Percentiles rank a stretch among this genome's conserved stretches.
phyloP scores from a whole-genome alignment of 2,888 invertebrate species.

The Cenopis cana region DNA sequence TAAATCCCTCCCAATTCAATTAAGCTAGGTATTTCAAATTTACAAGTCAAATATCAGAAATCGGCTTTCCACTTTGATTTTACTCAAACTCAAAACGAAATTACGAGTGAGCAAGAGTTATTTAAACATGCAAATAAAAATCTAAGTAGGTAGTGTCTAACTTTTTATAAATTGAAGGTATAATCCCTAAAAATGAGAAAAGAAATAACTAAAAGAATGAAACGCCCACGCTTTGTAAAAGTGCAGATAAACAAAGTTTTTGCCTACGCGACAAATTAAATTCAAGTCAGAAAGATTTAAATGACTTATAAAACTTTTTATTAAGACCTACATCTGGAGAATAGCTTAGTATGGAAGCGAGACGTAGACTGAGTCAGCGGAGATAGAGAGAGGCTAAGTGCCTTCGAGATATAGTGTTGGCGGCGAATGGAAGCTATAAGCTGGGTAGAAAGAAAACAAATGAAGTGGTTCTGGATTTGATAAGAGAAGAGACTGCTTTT shows the following conservation, averaged over 20 bases:
- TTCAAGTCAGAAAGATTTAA: slow-evolving; percentile 3
- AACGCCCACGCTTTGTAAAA: slow-evolving; percentile 11
- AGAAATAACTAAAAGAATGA: slow-evolving; percentile 28
- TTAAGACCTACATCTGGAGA: no score
- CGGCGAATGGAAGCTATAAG: no score
- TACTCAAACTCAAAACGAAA: background rate
- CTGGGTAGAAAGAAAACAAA: no score
- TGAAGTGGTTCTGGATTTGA: no score
- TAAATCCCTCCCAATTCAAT: background rate
- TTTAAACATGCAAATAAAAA: slow-evolving; percentile 4
- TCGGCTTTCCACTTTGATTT: background rate
- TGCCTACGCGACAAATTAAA: slow-evolving; percentile 25
- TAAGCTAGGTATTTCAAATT: background rate
- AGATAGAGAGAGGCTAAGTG: no score
- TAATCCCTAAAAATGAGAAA: slow-evolving; percentile 31
- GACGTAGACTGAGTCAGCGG: no score
- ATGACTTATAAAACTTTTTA: background rate
- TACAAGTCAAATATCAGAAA: background rate
- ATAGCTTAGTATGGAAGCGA: no score
- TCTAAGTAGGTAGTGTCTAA: background rate
- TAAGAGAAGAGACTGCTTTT: no score
- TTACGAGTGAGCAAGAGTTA: background rate
- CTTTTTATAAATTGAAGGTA: background rate
- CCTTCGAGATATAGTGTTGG: no score
- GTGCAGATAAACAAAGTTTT: slow-evolving; percentile 28